These are phyloP conservation scores for Ischnura elegans DNA, from an alignment of 2,888 invertebrate genomes.

Conservation along the genomic window DNA sequence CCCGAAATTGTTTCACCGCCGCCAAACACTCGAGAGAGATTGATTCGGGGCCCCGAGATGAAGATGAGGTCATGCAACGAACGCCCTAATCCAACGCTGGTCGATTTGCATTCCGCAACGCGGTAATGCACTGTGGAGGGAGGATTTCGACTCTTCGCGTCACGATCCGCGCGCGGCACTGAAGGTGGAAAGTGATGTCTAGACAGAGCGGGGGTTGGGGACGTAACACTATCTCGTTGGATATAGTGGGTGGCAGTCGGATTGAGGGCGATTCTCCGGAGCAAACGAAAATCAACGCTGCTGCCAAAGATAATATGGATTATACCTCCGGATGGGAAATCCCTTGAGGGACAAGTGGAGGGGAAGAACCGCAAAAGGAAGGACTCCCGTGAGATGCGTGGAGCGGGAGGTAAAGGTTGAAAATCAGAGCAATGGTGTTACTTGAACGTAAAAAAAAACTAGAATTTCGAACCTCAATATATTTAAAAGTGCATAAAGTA, in stretches of 20 bases:
- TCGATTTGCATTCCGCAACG: background rate
- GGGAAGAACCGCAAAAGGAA: no score
- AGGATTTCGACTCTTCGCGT: background rate
- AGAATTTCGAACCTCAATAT: no score
- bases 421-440: no score
- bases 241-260: background rate
- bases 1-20: background rate
- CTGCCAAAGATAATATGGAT: background rate
- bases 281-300: background rate
- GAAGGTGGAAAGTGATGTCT: slow-evolving; percentile 10
- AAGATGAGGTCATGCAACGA: background rate
- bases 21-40: background rate
- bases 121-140: background rate
- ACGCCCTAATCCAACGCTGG: background rate
- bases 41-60: background rate
- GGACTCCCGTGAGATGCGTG: no score
- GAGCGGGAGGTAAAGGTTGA: no score
- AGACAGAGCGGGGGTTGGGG: background rate
- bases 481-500: no score
- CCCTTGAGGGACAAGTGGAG: background rate
- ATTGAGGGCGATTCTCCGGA: background rate
- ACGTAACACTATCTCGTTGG: background rate
- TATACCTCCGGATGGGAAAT: background rate
- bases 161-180: background rate
- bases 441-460: no score